Evolutionary conservation across 2,113 vertebrate genomes (phyloP).

Genomic region (Pomatostomus ruficeps): DNA sequence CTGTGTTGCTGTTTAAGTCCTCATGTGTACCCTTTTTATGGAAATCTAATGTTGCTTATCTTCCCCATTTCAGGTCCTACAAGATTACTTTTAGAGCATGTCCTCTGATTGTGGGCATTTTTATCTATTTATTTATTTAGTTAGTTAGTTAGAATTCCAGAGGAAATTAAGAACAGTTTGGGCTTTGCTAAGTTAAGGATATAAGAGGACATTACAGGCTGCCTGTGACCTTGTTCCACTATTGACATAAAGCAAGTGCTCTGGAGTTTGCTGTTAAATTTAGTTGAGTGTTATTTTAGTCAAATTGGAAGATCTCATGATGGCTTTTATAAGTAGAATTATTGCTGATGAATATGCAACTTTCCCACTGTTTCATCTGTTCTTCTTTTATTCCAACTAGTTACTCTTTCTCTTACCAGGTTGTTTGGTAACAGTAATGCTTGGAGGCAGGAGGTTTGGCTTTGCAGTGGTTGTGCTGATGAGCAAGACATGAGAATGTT

Average conservation of each 20-base stretch:
- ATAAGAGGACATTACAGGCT: background rate
- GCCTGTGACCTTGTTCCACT: background rate
- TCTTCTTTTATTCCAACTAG: background rate
- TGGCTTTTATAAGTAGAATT: background rate
- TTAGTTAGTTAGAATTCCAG: background rate
- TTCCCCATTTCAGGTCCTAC: background rate
- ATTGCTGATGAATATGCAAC: background rate
- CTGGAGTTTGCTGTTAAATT: background rate
- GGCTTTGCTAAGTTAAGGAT: background rate
- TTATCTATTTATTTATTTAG: background rate
- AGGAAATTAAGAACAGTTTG: background rate
- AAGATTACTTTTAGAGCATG: background rate
- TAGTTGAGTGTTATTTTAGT: conserved; percentile 15
- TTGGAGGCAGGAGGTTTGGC: background rate
- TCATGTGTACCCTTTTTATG: background rate
- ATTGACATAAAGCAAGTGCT: background rate
- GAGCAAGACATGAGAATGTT: background rate
- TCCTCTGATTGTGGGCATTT: background rate
- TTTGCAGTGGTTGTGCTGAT: background rate
- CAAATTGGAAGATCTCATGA: background rate
- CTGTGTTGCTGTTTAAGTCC: background rate
- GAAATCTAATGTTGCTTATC: background rate
- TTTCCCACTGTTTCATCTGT: background rate
- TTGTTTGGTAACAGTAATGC: background rate
- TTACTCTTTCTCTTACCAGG: background rate